Evolutionary conservation across 2,888 invertebrate species (phyloP).

Genomic region (Gastrophysa polygoni): DNA sequence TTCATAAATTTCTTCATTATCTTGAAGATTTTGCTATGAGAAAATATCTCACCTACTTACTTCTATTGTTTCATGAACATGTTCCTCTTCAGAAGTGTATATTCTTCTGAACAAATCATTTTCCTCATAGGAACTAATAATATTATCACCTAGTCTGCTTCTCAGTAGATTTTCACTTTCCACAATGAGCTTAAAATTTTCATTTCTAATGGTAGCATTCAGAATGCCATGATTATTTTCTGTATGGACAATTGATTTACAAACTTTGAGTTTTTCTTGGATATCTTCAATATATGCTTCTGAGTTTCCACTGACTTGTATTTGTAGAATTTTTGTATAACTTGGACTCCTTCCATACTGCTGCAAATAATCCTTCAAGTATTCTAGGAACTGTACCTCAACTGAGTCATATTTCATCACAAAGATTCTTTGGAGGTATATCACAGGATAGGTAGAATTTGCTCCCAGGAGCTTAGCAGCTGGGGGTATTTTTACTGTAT

Average conservation of each 20-base stretch:
- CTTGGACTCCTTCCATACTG: constrained; percentile 16
- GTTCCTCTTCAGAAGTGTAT: constrained; percentile 16
- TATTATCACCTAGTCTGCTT: constrained; percentile 14
- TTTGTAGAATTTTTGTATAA: constrained; percentile 21
- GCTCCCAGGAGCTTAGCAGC: constrained; percentile 36
- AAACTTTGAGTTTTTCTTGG: constrained; percentile 25
- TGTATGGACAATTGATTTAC: constrained; percentile 3
- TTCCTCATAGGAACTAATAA: constrained; percentile 20
- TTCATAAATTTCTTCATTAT: too few species aligned
- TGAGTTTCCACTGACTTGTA: constrained; percentile 38
- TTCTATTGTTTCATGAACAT: constrained; percentile 26
- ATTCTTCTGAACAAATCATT: constrained; percentile 18
- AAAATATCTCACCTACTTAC: constrained; percentile 23
- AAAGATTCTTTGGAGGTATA: constrained; percentile 33
- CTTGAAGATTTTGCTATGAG: too few species aligned
- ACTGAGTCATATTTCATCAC: constrained; percentile 22
- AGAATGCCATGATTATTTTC: constrained; percentile 1
- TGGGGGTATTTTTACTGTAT: constrained; percentile 32
- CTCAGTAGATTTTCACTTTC: constrained; percentile 19
- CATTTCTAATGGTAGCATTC: constrained; percentile 19
- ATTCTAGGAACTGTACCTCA: constrained; percentile 19
- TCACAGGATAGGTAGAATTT: constrained; percentile 26
- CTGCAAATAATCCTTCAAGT: constrained; percentile 23
- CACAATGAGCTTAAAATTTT: constrained; percentile 25
- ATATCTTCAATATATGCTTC: constrained; percentile 20